Conservation (phyloP, 2,888 invertebrate species). For the Toxonevra muliebris region DNA sequence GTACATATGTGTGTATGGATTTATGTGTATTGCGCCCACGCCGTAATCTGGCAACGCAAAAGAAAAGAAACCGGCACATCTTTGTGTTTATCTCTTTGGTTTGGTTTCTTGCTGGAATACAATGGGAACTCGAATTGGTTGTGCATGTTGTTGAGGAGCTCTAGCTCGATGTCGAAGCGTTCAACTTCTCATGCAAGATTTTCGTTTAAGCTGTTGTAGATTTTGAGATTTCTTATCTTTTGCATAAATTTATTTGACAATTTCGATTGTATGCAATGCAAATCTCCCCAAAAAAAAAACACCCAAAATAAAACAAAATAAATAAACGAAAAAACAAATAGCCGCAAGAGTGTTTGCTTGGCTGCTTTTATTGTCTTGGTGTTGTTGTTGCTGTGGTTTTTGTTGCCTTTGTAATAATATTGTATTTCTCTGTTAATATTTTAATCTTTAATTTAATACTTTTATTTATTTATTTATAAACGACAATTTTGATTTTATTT, state of each 20-base stretch:
- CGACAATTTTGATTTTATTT: slow-evolving; percentile 5
- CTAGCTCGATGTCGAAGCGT: too few relatives aligned
- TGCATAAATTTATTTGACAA: slow-evolving; percentile 52
- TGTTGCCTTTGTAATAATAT: background rate
- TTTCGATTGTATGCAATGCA: slow-evolving; percentile 43
- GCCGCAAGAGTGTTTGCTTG: background rate
- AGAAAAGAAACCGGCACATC: too few relatives aligned
- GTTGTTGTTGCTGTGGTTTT: background rate
- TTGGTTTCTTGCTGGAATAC: too few relatives aligned
- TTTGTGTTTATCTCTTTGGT: too few relatives aligned
- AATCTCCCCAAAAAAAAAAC: background rate
- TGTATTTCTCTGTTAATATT: slow-evolving; percentile 3
- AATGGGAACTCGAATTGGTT: too few relatives aligned
- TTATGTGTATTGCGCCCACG: slow-evolving; percentile 10
- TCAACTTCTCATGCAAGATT: too few relatives aligned
- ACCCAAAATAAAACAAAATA: background rate
- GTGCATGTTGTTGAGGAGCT: too few relatives aligned
- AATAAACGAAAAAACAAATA: background rate
- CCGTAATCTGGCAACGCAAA: too few relatives aligned
- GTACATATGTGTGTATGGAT: background rate
- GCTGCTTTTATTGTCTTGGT: too few relatives aligned
- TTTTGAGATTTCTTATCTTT: slow-evolving; percentile 45
- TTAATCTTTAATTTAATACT: slow-evolving; percentile 8
- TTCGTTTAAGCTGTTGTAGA: too few relatives aligned
- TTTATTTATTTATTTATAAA: slow-evolving; percentile 4